These are phyloP conservation scores for Fregata magnificens DNA, from an alignment of 2,113 vertebrate genomes.

Conservation along the genomic window DNA sequence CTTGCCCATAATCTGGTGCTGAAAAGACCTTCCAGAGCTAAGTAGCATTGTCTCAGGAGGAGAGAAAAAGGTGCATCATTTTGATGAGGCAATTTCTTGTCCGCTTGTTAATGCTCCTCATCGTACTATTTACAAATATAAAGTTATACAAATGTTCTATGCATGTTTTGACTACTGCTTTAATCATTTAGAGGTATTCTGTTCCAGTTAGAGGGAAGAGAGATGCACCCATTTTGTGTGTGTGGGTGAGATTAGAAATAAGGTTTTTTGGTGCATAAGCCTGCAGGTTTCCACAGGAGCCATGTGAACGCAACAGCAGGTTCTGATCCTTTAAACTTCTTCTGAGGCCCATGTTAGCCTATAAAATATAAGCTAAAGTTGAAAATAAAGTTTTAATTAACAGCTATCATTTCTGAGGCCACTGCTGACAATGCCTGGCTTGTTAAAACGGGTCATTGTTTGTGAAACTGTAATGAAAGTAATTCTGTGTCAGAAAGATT, in stretches of 20 bases:
- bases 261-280: neutral
- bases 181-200: neutral
- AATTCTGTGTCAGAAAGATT: neutral
- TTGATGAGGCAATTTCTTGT: neutral
- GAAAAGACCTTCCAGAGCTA: neutral
- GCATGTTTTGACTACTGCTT: neutral
- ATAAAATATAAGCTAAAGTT: neutral
- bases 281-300: neutral
- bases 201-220: neutral
- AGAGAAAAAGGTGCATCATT: neutral
- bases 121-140: neutral
- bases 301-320: neutral
- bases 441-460: neutral
- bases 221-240: neutral
- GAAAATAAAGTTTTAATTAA: slow-evolving; percentile 13
- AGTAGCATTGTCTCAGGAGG: neutral
- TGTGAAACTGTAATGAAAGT: neutral
- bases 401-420: neutral
- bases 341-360: neutral
- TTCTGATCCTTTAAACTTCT: neutral
- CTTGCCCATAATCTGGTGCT: neutral
- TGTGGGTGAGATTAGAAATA: neutral
- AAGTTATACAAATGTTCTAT: neutral
- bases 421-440: neutral
- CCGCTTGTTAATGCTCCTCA: neutral